These are phyloP conservation scores for Sericinus montela DNA, from an alignment of 2,888 invertebrate genomes.

Conservation along the genomic window DNA sequence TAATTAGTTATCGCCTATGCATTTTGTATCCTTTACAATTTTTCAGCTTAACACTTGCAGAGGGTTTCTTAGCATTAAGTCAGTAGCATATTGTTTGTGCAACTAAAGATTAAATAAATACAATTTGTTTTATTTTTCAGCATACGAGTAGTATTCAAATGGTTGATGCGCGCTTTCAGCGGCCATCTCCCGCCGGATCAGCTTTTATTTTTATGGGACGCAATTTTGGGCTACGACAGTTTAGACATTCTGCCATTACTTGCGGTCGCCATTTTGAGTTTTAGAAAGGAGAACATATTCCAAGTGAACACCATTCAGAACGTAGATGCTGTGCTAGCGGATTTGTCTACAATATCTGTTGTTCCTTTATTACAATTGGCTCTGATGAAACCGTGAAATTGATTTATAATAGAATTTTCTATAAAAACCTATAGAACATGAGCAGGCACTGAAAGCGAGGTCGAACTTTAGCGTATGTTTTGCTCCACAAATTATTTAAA, in stretches of 20 bases:
- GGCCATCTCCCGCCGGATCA: constrained; percentile 96
- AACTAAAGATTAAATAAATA: too few species aligned
- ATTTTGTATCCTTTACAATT: too few species aligned
- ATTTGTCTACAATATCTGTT: constrained; percentile 91
- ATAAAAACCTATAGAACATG: too few species aligned
- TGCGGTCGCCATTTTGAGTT: constrained; percentile 90
- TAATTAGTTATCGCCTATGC: too few species aligned
- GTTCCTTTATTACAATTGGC: constrained; percentile 91
- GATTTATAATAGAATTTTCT: too few species aligned
- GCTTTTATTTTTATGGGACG: constrained; percentile 94
- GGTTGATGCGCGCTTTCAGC: constrained; percentile 97
- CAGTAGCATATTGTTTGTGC: too few species aligned
- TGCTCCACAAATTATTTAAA: too few species aligned
- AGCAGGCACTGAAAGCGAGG: too few species aligned
- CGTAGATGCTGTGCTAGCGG: constrained; percentile 92
- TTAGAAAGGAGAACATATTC: constrained; percentile 91
- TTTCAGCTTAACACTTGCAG: too few species aligned
- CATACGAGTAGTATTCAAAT: constrained; percentile 94
- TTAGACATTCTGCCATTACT: constrained; percentile 93
- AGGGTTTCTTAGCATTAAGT: too few species aligned
- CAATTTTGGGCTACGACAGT: constrained; percentile 93
- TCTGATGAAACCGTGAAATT: constrained; percentile 76
- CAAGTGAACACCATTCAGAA: constrained; percentile 85
- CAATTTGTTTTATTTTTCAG: constrained; percentile 78
- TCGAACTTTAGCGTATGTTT: too few species aligned